These are phyloP conservation scores for Nyctereutes procyonoides DNA, from an alignment of 2,113 vertebrate genomes.

Conservation along the genomic window DNA sequence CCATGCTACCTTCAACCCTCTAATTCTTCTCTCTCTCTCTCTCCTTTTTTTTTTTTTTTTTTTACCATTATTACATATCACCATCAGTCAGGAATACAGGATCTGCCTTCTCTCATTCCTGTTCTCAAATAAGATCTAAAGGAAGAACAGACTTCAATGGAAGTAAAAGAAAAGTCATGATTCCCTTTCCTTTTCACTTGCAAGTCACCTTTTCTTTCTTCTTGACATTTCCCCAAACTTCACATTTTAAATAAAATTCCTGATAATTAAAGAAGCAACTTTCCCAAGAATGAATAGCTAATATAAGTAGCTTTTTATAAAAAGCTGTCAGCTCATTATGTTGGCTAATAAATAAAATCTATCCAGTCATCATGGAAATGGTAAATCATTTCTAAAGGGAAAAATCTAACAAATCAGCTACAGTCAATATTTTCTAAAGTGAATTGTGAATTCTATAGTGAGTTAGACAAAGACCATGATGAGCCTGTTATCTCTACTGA, in stretches of 20 bases:
- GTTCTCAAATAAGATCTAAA: not conserved
- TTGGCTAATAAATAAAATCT: not conserved
- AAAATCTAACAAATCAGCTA: not conserved
- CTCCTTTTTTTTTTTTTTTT: not conserved
- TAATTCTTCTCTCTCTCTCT: not conserved
- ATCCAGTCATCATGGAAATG: not conserved
- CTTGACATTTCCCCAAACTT: conserved; percentile 24
- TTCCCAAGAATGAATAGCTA: not conserved
- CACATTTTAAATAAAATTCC: not conserved
- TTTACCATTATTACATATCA: not conserved
- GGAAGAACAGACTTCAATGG: not conserved
- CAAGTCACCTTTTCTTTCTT: not conserved
- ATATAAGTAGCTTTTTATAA: not conserved
- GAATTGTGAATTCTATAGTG: not conserved
- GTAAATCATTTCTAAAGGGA: not conserved
- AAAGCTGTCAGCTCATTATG: not conserved
- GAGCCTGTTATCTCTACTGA: not conserved
- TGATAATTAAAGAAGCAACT: conserved; percentile 46
- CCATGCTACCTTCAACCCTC: not conserved
- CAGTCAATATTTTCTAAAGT: not conserved
- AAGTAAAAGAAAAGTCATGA: not conserved
- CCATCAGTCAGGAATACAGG: not conserved
- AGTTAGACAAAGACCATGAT: not conserved
- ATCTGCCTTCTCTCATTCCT: not conserved
- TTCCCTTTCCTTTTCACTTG: not conserved